Evolutionary conservation across 1,140 invertebrate genomes (phyloP).

Genomic region (Akabosia matsudoensis): DNA sequence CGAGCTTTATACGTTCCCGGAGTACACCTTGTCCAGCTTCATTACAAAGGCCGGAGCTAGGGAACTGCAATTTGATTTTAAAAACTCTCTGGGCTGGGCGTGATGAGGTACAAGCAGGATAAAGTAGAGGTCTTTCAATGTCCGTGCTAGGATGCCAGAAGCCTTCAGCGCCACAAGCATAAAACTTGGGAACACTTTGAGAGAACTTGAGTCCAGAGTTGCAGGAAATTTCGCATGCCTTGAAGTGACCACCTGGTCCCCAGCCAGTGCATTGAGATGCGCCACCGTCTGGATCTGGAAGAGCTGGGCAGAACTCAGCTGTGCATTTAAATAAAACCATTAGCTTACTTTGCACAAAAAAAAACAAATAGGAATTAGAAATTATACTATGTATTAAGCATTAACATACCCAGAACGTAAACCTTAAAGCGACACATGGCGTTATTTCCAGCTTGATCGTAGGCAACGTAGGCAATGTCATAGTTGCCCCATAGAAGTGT

Average conservation of each 20-base stretch:
- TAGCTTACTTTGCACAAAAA: no score
- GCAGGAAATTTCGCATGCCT: conserved; percentile 85
- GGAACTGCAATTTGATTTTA: conserved; percentile 88
- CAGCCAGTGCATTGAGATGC: conserved; percentile 87
- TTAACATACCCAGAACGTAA: conserved; percentile 75
- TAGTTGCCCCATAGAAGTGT: conserved; percentile 89
- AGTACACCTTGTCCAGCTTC: conserved; percentile 88
- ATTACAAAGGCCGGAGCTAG: conserved; percentile 86
- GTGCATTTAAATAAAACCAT: conserved; percentile 49
- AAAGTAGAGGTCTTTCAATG: conserved; percentile 73
- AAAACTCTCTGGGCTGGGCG: conserved; percentile 86
- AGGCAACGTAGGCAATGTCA: conserved; percentile 88
- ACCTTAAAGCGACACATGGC: conserved; percentile 92
- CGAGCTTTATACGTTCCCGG: conserved; percentile 78
- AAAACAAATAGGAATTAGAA: no score
- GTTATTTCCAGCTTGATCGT: conserved; percentile 83
- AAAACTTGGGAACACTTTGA: conserved; percentile 86
- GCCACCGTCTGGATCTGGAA: conserved; percentile 83
- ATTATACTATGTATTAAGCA: no score
- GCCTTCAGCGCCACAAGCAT: conserved; percentile 92
- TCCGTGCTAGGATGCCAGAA: conserved; percentile 87
- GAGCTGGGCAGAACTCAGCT: conserved; percentile 85
- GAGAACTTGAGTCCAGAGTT: conserved; percentile 74
- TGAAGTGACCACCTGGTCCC: conserved; percentile 84
- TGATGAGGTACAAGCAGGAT: conserved; percentile 85